phyloP scores from a whole-genome alignment of 2,888 invertebrate genomes.

The Leptothorax acervorum region DNA sequence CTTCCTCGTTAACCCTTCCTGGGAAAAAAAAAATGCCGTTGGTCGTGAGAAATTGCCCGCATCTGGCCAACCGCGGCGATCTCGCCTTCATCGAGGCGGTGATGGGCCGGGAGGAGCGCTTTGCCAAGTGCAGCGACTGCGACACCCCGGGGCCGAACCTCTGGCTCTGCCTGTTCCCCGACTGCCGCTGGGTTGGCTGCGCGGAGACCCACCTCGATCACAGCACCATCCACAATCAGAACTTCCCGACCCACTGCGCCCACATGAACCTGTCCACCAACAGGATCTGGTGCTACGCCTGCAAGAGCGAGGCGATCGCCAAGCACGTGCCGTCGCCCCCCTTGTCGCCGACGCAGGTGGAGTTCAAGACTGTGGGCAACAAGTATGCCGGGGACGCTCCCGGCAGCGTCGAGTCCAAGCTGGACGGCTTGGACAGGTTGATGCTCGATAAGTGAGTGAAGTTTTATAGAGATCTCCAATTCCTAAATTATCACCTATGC shows the following conservation, averaged over 20 bases:
- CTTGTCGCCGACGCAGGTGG: constrained; percentile 77
- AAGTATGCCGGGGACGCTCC: constrained; percentile 79
- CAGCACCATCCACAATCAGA: constrained; percentile 93
- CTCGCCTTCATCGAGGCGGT: constrained; percentile 80
- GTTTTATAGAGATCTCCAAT: neutral
- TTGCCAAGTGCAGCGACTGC: constrained; percentile 90
- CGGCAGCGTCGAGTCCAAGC: constrained; percentile 73
- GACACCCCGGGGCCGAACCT: constrained; percentile 91
- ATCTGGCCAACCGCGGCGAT: constrained; percentile 80
- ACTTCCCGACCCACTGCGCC: constrained; percentile 90
- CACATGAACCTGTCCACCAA: constrained; percentile 95
- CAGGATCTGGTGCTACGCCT: constrained; percentile 95
- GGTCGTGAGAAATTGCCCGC: constrained; percentile 81
- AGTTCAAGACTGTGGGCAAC: constrained; percentile 73
- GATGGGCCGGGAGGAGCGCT: constrained; percentile 78
- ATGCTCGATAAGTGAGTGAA: constrained; percentile 72
- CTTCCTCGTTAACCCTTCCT: too few relatives aligned
- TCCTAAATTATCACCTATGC: neutral
- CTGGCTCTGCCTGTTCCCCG: constrained; percentile 94
- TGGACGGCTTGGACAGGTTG: constrained; percentile 73
- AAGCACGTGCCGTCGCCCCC: constrained; percentile 77
- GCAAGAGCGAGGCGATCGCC: constrained; percentile 91
- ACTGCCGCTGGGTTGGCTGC: constrained; percentile 94
- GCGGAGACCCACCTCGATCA: constrained; percentile 94
- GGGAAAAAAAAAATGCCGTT: constrained; percentile 78